phyloP scores from a whole-genome alignment of 2,888 invertebrate genomes.

The Cheilosia grossa region DNA sequence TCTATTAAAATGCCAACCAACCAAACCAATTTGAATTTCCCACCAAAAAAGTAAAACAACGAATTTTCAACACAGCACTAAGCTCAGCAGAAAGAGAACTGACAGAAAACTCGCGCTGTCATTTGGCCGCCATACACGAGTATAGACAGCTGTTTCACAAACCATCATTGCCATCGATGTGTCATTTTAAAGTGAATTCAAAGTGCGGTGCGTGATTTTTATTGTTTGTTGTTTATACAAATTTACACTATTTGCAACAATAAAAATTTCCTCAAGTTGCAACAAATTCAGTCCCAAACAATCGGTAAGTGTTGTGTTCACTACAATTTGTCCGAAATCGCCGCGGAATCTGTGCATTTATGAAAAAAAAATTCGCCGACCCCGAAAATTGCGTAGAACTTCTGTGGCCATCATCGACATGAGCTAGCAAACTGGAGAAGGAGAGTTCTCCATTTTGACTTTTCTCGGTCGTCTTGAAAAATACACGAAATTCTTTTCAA shows the following conservation, averaged over 20 bases:
- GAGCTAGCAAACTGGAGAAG: conserved; percentile 31
- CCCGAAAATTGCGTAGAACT: conserved; percentile 58
- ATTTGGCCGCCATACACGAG: conserved; percentile 60
- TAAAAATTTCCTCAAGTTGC: conserved; percentile 47
- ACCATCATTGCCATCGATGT: conserved; percentile 69
- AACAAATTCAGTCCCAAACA: conserved; percentile 47
- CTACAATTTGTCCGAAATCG: neutral
- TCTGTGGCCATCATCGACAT: conserved; percentile 45
- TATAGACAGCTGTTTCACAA: conserved; percentile 69
- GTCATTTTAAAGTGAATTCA: conserved; percentile 74
- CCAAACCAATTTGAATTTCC: conserved; percentile 7
- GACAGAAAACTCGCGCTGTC: conserved; percentile 36
- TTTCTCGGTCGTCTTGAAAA: conserved; percentile 28
- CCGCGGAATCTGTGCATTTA: conserved; percentile 14
- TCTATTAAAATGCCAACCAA: neutral
- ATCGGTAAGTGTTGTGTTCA: conserved; percentile 67
- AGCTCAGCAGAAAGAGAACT: conserved; percentile 29
- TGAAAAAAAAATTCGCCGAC: conserved; percentile 53
- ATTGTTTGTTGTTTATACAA: conserved; percentile 76
- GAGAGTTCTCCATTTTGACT: conserved; percentile 71
- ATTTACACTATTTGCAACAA: conserved; percentile 57
- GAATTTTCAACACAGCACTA: conserved; percentile 15
- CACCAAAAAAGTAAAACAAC: conserved; percentile 33
- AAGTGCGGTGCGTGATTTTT: conserved; percentile 74
- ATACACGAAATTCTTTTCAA: conserved; percentile 11